These are phyloP conservation scores for Enteromius thamalakanensis DNA, from an alignment of 2,797 vertebrate species.

Conservation along the genomic window DNA sequence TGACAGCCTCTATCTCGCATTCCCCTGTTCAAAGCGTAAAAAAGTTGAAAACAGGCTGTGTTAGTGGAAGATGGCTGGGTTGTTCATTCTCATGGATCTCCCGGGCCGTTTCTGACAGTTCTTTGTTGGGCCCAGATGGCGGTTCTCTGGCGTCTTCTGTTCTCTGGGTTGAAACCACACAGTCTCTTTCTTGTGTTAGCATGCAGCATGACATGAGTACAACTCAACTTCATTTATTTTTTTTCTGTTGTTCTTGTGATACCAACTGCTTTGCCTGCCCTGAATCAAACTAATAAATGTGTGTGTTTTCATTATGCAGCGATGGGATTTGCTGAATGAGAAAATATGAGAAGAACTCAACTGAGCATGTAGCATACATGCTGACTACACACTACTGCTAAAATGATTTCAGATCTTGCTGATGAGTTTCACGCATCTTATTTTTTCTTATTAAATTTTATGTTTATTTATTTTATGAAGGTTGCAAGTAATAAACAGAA, in stretches of 20 bases:
- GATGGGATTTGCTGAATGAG: slow-evolving; percentile 39
- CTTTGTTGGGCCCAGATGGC: slow-evolving; percentile 61
- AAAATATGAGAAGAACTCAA: slow-evolving; percentile 50
- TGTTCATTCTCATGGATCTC: slow-evolving; percentile 56
- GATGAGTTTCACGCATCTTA: slow-evolving; percentile 39
- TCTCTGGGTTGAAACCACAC: slow-evolving; percentile 50
- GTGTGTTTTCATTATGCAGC: slow-evolving; percentile 45
- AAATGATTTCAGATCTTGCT: slow-evolving; percentile 39
- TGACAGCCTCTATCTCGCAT: slow-evolving; percentile 37
- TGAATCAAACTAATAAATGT: slow-evolving; percentile 44
- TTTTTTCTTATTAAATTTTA: slow-evolving; percentile 26
- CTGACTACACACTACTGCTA: slow-evolving; percentile 46
- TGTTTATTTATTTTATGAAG: slow-evolving; percentile 36
- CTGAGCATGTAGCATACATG: slow-evolving; percentile 48
- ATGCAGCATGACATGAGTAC: slow-evolving; percentile 43
- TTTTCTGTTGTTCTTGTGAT: slow-evolving; percentile 33
- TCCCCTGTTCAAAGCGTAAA: slow-evolving; percentile 48
- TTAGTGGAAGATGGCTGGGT: slow-evolving; percentile 55
- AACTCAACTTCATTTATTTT: slow-evolving; percentile 38
- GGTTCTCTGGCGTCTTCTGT: slow-evolving; percentile 49
- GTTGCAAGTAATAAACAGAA: slow-evolving; percentile 28
- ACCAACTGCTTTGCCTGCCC: slow-evolving; percentile 22
- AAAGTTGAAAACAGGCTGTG: slow-evolving; percentile 41
- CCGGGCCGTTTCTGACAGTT: slow-evolving; percentile 56
- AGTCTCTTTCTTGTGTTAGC: slow-evolving; percentile 38